Percentiles rank a stretch among this genome's conserved stretches.
These are phyloP conservation scores for Magallana angulata DNA, from an alignment of 1,140 invertebrate species.

Conservation along the genomic window DNA sequence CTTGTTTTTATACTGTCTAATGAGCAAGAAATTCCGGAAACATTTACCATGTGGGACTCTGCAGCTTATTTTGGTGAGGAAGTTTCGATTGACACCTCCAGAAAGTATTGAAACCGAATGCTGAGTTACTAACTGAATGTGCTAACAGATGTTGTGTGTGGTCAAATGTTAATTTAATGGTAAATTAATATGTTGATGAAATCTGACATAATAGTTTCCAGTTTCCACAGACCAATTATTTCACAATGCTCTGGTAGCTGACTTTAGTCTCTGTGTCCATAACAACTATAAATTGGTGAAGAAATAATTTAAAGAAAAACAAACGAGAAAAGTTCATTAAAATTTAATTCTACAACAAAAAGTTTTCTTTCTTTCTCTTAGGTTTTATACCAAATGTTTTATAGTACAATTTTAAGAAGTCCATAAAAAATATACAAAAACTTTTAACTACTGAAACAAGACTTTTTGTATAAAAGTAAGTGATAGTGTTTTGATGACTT, in stretches of 20 bases:
- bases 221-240: too few relatives aligned
- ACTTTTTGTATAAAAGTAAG: conserved; percentile 29
- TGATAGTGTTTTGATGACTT: conserved; percentile 20
- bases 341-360: conserved; percentile 2
- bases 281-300: too few relatives aligned
- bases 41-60: neutral
- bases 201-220: too few relatives aligned
- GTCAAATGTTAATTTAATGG: too few relatives aligned
- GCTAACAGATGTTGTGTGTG: too few relatives aligned
- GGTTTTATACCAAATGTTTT: conserved; percentile 43
- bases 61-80: neutral
- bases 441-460: conserved; percentile 40
- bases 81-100: neutral
- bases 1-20: conserved; percentile 52
- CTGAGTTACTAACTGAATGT: neutral
- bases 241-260: too few relatives aligned
- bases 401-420: conserved; percentile 46
- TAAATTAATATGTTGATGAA: too few relatives aligned
- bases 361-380: conserved; percentile 39
- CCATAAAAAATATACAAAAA: conserved; percentile 42
- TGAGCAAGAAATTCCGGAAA: conserved; percentile 48
- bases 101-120: neutral
- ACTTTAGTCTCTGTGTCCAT: too few relatives aligned
- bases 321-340: neutral
- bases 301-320: neutral